Evolutionary conservation across 2,113 vertebrate species (phyloP).

Genomic region (Limnothrissa miodon): DNA sequence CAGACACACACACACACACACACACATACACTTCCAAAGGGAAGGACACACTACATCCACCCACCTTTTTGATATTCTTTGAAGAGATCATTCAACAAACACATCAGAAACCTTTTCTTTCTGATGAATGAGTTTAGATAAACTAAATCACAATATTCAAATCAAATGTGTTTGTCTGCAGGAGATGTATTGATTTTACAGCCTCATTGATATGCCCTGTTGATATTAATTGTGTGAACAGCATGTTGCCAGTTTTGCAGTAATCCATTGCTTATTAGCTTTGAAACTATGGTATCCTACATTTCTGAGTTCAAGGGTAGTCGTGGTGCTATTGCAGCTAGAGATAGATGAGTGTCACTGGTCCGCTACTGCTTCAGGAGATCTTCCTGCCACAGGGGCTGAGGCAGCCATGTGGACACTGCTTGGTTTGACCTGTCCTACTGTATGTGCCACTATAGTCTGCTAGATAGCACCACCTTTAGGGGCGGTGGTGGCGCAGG

Average conservation of each 20-base stretch:
- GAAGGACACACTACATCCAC: not conserved
- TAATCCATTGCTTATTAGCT: constrained; percentile 46
- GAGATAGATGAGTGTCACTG: no score
- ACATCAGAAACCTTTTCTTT: constrained; percentile 9
- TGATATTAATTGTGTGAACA: constrained; percentile 47
- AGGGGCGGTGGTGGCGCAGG: no score
- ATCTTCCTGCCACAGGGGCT: no score
- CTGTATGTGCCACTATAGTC: no score
- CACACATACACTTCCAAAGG: not conserved
- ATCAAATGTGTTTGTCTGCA: constrained; percentile 36
- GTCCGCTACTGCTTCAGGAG: no score
- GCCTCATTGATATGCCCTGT: constrained; percentile 41
- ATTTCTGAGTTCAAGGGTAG: not conserved
- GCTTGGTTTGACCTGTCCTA: no score
- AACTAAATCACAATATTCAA: constrained; percentile 18
- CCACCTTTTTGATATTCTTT: constrained; percentile 1
- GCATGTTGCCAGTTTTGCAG: constrained; percentile 29
- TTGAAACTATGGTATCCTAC: constrained; percentile 26
- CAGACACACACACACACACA: not conserved
- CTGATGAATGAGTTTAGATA: constrained; percentile 15
- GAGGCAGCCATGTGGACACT: no score
- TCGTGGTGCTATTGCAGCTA: no score
- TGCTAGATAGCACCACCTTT: no score
- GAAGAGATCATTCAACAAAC: not conserved
- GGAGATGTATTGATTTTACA: constrained; percentile 41